Evolutionary conservation across 2,888 invertebrate species (phyloP).

Genomic region (Ophion ventricosus): DNA sequence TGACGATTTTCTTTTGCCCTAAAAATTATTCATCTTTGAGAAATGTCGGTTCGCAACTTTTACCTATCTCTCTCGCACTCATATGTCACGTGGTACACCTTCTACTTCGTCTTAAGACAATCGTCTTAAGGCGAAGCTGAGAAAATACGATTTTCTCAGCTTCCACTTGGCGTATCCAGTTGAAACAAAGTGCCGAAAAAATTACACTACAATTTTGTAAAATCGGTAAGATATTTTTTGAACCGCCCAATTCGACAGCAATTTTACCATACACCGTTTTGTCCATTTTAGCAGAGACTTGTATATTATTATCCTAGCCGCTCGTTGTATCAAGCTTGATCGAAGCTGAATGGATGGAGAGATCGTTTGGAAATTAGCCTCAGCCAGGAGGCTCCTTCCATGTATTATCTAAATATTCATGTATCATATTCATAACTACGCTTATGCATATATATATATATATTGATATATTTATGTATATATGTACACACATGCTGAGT

Average conservation of each 20-base stretch:
- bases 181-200: not conserved
- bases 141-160: not conserved
- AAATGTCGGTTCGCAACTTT: no score
- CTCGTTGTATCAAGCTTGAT: not conserved
- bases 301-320: not conserved
- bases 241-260: not conserved
- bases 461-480: not conserved
- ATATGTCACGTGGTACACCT: no score
- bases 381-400: conserved; percentile 15
- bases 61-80: no score
- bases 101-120: no score
- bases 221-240: not conserved
- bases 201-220: not conserved
- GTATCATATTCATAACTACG: conserved; percentile 21
- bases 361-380: conserved; percentile 43
- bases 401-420: conserved; percentile 29
- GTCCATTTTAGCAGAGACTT: not conserved
- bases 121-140: no score
- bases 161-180: not conserved
- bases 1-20: no score
- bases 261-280: not conserved
- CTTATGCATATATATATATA: conserved; percentile 20
- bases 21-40: no score
- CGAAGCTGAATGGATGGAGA: conserved; percentile 16
- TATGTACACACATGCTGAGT: conserved; percentile 23